phyloP scores from a whole-genome alignment of 2,797 vertebrate genomes.

The Melanotaenia parkinsoni region DNA sequence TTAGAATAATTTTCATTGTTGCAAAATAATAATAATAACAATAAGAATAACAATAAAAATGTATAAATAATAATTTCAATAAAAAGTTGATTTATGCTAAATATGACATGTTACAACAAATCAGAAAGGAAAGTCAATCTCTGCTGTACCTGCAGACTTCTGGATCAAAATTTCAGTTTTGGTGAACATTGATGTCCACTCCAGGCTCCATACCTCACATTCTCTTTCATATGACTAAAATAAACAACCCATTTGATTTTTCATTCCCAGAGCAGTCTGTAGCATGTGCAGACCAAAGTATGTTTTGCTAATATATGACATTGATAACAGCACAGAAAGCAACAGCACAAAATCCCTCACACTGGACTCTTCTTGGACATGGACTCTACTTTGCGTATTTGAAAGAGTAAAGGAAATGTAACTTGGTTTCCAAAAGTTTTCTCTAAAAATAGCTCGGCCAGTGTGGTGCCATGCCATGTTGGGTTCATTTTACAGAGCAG shows the following conservation, averaged over 20 bases:
- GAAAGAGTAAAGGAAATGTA: conserved; percentile 58
- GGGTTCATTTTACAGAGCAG: conserved; percentile 62
- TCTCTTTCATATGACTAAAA: conserved; percentile 61
- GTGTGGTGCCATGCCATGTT: conserved; percentile 37
- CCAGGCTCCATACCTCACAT: conserved; percentile 23
- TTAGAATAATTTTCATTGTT: background rate
- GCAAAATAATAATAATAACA: background rate
- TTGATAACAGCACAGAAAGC: conserved; percentile 16
- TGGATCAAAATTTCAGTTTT: conserved; percentile 18
- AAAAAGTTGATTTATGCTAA: no score
- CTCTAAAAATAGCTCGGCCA: conserved; percentile 65
- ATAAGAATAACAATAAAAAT: no score
- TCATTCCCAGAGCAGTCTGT: conserved; percentile 56
- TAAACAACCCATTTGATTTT: conserved; percentile 77
- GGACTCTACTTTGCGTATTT: conserved; percentile 53
- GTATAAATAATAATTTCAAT: no score
- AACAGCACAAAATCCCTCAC: conserved; percentile 3
- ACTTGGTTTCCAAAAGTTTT: conserved; percentile 69
- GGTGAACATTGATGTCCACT: conserved; percentile 18
- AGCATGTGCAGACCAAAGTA: conserved; percentile 51
- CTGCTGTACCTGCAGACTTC: conserved; percentile 17
- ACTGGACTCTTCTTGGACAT: conserved; percentile 38
- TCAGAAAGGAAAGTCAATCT: background rate
- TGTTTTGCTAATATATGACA: conserved; percentile 26
- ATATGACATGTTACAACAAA: background rate